Base-by-base conservation (phyloP, 2,888 invertebrate species). In the Ischnus inquisitorius region DNA sequence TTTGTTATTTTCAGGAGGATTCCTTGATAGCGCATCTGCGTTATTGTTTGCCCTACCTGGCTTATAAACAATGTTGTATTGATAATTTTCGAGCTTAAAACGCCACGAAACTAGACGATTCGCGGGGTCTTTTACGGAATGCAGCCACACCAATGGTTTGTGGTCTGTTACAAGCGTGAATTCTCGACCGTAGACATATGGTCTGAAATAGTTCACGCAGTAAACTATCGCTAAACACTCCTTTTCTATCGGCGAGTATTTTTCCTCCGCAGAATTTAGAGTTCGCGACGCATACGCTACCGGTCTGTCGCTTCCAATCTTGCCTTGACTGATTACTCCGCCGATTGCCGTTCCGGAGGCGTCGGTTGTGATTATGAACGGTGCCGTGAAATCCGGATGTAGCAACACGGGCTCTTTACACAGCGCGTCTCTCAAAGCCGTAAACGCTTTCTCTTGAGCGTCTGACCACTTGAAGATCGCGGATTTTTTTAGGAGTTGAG, bases 321-420 rank as follows among this genome's bases (percentile, higher is more conserved):
- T 1, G 34, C 87, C 88, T 85, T 92, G 91, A 0, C 85, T 84
- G n/a, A 91, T 67, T 1, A 92, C 89, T 3, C 85, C 89, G 0
- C 90, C 91, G 1, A 91, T 72, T 1, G 91, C 91, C 39, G 62
- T 84, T 41, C 90, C 81, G 14, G 88, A 88, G 0, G 92, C 92
- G 75, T 92, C 91, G 2, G 91, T 91, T 0, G 90, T 91, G 51
- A 92, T 28, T 34, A 86, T 72, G 62, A 91, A 93, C 8, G 88
- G 79, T 80, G 90, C 86, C 0, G 82, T 75, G 60, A 93, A 93
- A 71, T 93, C 90, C 5, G 92, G 91, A 51, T 92, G 93, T 79
- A 90, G 87, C 19, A 94, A 79, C 6, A 93, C 87, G 0, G 92
- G 92, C n/a, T n/a, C n/a, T n/a, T n/a, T n/a, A n/a, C n/a, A n/a